A percentile compares a stretch with the other conserved stretches of the same genome.
These are phyloP conservation scores for Clepsis dumicolana DNA, from an alignment of 2,888 invertebrate genomes.

Conservation along the genomic window DNA sequence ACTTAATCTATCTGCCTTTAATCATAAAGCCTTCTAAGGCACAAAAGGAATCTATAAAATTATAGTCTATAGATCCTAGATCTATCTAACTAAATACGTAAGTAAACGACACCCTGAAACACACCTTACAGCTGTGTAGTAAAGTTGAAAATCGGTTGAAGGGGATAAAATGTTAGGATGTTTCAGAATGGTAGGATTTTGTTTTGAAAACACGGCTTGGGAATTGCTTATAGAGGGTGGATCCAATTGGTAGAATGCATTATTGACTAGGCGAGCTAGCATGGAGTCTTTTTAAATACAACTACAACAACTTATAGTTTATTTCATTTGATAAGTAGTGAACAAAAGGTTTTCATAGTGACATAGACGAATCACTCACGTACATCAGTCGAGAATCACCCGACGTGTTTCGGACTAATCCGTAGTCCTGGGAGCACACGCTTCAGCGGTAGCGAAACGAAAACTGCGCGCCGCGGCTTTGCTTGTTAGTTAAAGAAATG, in stretches of 20 bases:
- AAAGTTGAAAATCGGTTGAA: background rate
- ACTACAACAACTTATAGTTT: too few relatives aligned
- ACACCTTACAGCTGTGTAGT: background rate
- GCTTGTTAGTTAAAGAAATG: too few relatives aligned
- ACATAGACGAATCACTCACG: too few relatives aligned
- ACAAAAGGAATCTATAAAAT: constrained; percentile 33
- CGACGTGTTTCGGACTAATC: too few relatives aligned
- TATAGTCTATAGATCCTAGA: constrained; percentile 7
- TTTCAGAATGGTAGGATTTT: background rate
- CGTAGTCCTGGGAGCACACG: too few relatives aligned
- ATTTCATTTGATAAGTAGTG: too few relatives aligned
- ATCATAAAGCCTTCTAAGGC: constrained; percentile 27
- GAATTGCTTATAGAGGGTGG: constrained; percentile 11
- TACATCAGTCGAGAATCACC: too few relatives aligned
- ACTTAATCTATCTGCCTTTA: constrained; percentile 11
- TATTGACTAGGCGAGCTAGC: background rate
- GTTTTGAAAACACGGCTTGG: constrained; percentile 13
- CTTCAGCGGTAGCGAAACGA: too few relatives aligned
- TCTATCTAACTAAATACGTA: background rate
- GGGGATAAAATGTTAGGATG: background rate
- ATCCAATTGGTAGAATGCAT: constrained; percentile 8
- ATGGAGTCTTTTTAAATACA: too few relatives aligned
- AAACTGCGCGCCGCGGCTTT: too few relatives aligned
- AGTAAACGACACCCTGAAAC: background rate
- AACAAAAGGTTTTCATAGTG: too few relatives aligned